Conservation (phyloP, 2,888 invertebrate species). For the Neoaliturus tenellus region DNA sequence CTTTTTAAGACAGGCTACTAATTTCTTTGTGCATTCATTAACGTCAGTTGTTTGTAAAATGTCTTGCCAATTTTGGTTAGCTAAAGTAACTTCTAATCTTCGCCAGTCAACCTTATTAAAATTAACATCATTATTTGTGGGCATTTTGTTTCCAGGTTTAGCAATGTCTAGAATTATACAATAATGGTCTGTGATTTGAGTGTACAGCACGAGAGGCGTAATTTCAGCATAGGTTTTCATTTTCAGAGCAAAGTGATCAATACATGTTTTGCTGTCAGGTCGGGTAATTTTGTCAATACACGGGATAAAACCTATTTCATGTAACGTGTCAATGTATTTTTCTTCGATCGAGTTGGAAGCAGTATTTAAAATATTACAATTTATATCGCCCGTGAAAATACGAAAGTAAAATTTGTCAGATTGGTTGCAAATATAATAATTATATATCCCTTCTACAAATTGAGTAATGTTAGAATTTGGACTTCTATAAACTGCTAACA, state of each 20-base stretch:
- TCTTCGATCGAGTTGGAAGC: neutral
- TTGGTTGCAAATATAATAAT: neutral
- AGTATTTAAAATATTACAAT: neutral
- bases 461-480: neutral
- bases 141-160: neutral
- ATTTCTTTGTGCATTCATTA: neutral
- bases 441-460: neutral
- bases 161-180: neutral
- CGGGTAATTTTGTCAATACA: conserved; percentile 18
- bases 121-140: neutral
- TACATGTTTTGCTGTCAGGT: neutral
- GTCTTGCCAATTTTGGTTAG: neutral
- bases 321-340: neutral
- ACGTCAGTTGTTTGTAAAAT: neutral
- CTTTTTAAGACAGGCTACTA: neutral
- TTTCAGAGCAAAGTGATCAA: neutral
- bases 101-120: neutral
- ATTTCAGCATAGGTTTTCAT: neutral
- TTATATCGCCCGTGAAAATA: neutral
- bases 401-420: neutral
- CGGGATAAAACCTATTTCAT: neutral
- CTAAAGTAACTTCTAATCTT: neutral
- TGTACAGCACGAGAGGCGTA: neutral
- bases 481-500: neutral
- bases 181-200: conserved; percentile 10